These are phyloP conservation scores for Harpegnathos saltator DNA, from an alignment of 1,140 invertebrate genomes.

Conservation along the genomic window DNA sequence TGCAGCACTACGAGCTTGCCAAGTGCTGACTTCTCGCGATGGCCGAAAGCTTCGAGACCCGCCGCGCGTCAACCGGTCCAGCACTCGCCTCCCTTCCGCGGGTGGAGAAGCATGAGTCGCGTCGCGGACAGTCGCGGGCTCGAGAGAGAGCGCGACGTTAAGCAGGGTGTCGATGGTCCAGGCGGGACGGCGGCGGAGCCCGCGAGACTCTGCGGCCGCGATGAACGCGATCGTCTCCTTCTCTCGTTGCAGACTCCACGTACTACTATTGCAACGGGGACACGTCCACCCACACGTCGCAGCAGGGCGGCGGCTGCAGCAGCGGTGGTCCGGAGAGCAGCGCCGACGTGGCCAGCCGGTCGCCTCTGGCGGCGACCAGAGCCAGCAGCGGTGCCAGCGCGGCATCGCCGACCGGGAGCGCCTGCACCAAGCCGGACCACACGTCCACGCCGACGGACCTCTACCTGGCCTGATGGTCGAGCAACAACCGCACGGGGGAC, in stretches of 20 bases:
- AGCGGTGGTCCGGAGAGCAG: constrained; percentile 81
- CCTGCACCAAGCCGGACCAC: constrained; percentile 89
- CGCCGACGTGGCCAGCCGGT: constrained; percentile 87
- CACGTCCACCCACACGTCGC: constrained; percentile 85
- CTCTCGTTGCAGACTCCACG: constrained; percentile 86
- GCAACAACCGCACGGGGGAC: constrained; percentile 27
- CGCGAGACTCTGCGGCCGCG: background rate
- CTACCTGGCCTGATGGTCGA: constrained; percentile 80
- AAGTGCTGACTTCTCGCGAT: too few species aligned
- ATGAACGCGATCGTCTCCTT: constrained; percentile 12
- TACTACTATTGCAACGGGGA: constrained; percentile 90
- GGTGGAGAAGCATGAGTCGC: too few species aligned
- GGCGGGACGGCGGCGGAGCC: background rate
- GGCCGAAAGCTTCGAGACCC: too few species aligned
- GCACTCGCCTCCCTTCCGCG: too few species aligned
- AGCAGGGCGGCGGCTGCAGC: constrained; percentile 80
- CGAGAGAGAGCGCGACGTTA: background rate
- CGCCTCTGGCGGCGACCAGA: constrained; percentile 89
- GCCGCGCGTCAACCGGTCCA: too few species aligned
- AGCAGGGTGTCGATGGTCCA: constrained; percentile 11
- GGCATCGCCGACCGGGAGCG: constrained; percentile 90
- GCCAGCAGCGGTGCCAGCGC: constrained; percentile 90
- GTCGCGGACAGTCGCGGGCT: too few species aligned
- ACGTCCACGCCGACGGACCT: constrained; percentile 85
- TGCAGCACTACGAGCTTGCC: too few species aligned